A percentile compares a stretch with the other conserved stretches of the same genome.
phyloP scores from a whole-genome alignment of 2,113 vertebrate species.

The Nanger granti region DNA sequence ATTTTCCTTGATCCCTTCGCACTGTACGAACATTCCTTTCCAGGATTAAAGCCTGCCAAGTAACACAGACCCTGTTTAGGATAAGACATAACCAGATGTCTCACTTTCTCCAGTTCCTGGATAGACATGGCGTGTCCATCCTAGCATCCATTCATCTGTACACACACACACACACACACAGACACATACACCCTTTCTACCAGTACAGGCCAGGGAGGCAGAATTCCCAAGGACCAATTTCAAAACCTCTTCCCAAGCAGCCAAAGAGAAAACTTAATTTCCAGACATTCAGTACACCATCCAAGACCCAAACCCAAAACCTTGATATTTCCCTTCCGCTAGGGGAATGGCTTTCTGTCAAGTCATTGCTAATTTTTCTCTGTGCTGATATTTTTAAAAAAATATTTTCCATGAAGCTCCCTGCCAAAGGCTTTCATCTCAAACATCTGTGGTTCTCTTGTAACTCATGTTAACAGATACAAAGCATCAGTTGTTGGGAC shows the following conservation, averaged over 20 bases:
- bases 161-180: not conserved
- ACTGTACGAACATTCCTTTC: not conserved
- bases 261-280: not conserved
- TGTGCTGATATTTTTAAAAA: constrained; percentile 16
- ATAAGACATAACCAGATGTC: not conserved
- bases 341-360: not conserved
- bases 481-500: not conserved
- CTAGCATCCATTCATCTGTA: not conserved
- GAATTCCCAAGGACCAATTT: not conserved
- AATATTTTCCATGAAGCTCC: constrained; percentile 28
- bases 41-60: not conserved
- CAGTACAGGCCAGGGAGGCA: not conserved
- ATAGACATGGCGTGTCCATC: not conserved
- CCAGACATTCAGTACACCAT: not conserved
- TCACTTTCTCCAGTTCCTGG: not conserved
- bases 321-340: not conserved
- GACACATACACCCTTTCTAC: not conserved
- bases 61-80: not conserved
- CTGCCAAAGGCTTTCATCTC: constrained; percentile 47
- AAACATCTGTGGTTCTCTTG: constrained; percentile 5
- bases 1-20: not conserved
- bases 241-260: constrained; percentile 14
- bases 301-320: constrained; percentile 15
- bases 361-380: constrained; percentile 8
- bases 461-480: not conserved